Conservation (phyloP, 2,113 vertebrate species). For the Agelaius phoeniceus region DNA sequence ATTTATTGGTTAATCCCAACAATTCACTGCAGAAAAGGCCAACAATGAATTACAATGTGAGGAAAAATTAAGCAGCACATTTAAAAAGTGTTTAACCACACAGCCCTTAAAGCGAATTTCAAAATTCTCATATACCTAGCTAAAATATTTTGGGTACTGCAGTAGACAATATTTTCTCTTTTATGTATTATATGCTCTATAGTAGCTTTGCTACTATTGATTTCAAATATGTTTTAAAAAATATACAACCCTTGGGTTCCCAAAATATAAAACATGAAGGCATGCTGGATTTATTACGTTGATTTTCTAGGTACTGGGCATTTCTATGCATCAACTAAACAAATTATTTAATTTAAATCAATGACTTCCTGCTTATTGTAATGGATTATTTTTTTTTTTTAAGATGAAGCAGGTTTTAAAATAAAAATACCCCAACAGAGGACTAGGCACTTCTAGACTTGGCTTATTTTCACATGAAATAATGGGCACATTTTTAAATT, state of each 20-base stretch:
- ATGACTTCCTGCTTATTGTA: background rate
- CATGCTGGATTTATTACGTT: background rate
- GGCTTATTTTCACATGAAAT: background rate
- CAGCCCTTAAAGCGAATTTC: slow-evolving; percentile 56
- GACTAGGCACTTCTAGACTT: background rate
- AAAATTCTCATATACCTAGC: background rate
- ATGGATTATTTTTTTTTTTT: background rate
- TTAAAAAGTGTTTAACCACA: slow-evolving; percentile 66
- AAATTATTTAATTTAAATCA: background rate
- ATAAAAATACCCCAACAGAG: background rate
- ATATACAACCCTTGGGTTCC: background rate
- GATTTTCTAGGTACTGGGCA: background rate
- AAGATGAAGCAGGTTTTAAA: background rate
- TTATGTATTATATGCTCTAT: background rate
- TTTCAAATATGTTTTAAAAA: background rate
- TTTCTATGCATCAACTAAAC: background rate
- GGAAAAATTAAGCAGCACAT: slow-evolving; percentile 73
- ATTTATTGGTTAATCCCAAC: slow-evolving; percentile 83
- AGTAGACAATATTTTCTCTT: background rate
- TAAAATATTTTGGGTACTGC: background rate
- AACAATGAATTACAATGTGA: slow-evolving; percentile 80
- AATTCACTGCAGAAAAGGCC: slow-evolving; percentile 81
- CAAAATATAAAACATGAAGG: background rate
- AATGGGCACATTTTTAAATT: background rate
- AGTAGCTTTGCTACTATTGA: background rate